Base-by-base conservation (phyloP, 1,140 invertebrate species). In the Caerostris darwini region DNA sequence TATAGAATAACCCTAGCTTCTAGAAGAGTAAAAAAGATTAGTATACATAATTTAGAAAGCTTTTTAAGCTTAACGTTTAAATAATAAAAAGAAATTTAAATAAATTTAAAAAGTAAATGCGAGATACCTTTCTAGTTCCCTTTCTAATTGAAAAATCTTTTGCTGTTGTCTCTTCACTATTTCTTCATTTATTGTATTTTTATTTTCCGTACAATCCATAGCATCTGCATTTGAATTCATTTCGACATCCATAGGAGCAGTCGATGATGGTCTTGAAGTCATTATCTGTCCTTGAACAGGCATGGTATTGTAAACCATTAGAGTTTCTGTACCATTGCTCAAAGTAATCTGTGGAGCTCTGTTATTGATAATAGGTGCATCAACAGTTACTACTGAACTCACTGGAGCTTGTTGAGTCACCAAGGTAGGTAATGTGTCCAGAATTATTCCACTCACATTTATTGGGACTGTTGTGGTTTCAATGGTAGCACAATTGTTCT, bases 121-220 rank as follows among this genome's bases (percentile, higher is more conserved):
- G 58, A 57, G 17, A 17, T 53, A 94, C 91, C 93, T 95, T 61
- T 96, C 95, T 61, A 99, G 95, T 95, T 99, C 98, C 5, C 98
- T 96, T 95, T 99, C 98, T 59, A 99, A 96, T 95, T 99, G 98
- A 95, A 98, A 97, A 82, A 99, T 99, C 95, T 98, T 97, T 82
- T 98, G 97, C 95, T 98, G 97, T 95, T 99, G 98, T 95, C 98
- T 97, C 87, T 97, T 97, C 57, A 99, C 95, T 94, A 96, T 95
- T 17, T 95, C 95, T 56, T 95, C 89, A 71, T 95, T 95, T 71
- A 71, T 57, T 67, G 69, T 17, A 87, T 58, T 82, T 19, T 71
- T 19, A 82, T 91, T 91, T 61, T 61, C 83, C 7, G 85, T 77
- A 89, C 92, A 94, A 64, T 94, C 92, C 92, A 94, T 94, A 53